These are phyloP conservation scores for Balanococcus diminutus DNA, from an alignment of 2,888 invertebrate genomes.

Conservation along the genomic window DNA sequence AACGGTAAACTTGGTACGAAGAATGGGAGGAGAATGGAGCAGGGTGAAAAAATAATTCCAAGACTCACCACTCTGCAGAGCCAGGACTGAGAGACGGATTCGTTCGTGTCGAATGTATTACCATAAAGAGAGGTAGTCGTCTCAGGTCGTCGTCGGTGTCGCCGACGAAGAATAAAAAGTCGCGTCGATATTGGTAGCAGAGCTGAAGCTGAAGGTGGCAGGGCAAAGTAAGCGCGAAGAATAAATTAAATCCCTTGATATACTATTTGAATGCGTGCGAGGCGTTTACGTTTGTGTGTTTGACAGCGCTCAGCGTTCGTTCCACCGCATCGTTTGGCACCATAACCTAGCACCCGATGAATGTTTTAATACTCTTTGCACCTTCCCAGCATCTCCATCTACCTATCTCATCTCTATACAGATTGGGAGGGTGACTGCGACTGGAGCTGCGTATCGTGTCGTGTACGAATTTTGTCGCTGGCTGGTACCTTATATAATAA, in stretches of 20 bases:
- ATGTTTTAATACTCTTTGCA: neutral
- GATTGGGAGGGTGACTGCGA: neutral
- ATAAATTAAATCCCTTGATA: neutral
- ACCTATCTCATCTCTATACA: neutral
- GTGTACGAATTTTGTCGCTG: too few species aligned
- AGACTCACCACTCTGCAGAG: too few species aligned
- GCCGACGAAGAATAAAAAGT: neutral
- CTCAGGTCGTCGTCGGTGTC: too few species aligned
- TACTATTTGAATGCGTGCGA: neutral
- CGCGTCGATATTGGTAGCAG: neutral
- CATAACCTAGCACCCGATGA: neutral
- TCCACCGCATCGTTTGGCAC: neutral
- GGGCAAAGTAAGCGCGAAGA: neutral
- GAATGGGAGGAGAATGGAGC: neutral
- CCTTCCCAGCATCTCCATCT: neutral
- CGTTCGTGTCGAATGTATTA: neutral
- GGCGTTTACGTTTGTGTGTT: neutral
- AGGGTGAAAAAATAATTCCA: neutral
- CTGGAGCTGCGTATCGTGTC: too few species aligned
- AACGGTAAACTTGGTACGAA: neutral
- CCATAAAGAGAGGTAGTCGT: too few species aligned
- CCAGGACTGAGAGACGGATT: neutral
- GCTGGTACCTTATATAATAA: neutral
- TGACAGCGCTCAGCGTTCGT: neutral
- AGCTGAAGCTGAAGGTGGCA: too few species aligned